Conservation (phyloP, 2,888 invertebrate species). For the Julus scanicus region DNA sequence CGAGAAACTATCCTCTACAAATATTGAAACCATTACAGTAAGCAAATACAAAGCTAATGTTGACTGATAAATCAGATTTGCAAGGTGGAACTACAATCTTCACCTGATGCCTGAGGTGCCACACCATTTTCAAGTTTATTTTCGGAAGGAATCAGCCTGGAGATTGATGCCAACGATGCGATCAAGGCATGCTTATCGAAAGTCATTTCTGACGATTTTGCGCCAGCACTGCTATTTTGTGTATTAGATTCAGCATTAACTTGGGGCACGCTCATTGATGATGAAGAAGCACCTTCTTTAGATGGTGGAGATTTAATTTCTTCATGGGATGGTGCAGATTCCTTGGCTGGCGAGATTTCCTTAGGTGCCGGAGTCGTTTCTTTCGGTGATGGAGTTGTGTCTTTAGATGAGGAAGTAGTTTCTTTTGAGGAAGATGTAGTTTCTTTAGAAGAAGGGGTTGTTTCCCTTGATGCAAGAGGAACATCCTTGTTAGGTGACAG, state of each 20-base stretch:
- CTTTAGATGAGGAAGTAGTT: constrained; percentile 25
- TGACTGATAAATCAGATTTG: not conserved
- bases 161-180: constrained; percentile 54
- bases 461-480: constrained; percentile 37
- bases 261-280: not conserved
- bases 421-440: not conserved
- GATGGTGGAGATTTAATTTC: constrained; percentile 54
- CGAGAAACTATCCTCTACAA: constrained; percentile 60
- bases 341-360: constrained; percentile 51
- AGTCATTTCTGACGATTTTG: constrained; percentile 49
- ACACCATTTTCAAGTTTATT: constrained; percentile 62
- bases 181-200: constrained; percentile 54
- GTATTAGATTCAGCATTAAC: not conserved
- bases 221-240: not conserved
- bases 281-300: not conserved
- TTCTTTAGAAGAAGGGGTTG: constrained; percentile 40
- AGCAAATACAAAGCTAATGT: not conserved
- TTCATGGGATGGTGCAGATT: constrained; percentile 59
- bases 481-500: not conserved
- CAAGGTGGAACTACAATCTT: not conserved
- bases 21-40: not conserved
- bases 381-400: not conserved
- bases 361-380: constrained; percentile 46
- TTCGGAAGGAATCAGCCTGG: constrained; percentile 43
- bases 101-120: constrained; percentile 65